phyloP scores from a whole-genome alignment of 2,113 vertebrate species.

The Oriolus oriolus region DNA sequence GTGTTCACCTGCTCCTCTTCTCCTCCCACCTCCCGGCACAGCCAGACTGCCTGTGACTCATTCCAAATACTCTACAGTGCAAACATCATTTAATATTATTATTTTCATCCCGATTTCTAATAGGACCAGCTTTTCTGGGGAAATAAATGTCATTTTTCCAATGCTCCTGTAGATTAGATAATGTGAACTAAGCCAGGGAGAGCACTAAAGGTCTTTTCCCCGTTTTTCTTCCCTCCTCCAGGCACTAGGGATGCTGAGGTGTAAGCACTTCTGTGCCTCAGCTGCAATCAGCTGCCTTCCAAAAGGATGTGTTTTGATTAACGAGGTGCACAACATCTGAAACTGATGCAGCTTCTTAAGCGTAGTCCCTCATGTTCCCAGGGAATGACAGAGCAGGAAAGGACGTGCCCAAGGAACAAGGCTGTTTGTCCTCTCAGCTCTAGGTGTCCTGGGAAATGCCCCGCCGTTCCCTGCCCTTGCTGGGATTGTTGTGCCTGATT shows the following conservation, averaged over 20 bases:
- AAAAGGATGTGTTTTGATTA: slow-evolving; percentile 54
- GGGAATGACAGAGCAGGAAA: slow-evolving; percentile 36
- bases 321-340: slow-evolving; percentile 23
- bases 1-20: slow-evolving; percentile 13
- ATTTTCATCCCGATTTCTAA: neutral
- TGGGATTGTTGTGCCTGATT: neutral
- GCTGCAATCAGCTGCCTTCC: slow-evolving; percentile 46
- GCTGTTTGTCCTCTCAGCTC: neutral
- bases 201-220: slow-evolving; percentile 2
- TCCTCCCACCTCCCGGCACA: neutral
- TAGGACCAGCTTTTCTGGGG: neutral
- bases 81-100: neutral
- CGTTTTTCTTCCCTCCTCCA: neutral
- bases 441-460: neutral
- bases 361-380: neutral
- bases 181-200: neutral
- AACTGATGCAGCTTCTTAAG: slow-evolving; percentile 36
- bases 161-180: neutral
- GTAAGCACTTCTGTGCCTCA: slow-evolving; percentile 25
- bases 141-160: neutral
- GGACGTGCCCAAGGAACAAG: neutral
- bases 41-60: slow-evolving; percentile 9
- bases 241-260: slow-evolving; percentile 7
- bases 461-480: neutral
- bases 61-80: neutral